Percentiles rank a stretch among this genome's conserved stretches.
Conservation (phyloP, 2,113 vertebrate species). For the Bujurquina vittata region DNA sequence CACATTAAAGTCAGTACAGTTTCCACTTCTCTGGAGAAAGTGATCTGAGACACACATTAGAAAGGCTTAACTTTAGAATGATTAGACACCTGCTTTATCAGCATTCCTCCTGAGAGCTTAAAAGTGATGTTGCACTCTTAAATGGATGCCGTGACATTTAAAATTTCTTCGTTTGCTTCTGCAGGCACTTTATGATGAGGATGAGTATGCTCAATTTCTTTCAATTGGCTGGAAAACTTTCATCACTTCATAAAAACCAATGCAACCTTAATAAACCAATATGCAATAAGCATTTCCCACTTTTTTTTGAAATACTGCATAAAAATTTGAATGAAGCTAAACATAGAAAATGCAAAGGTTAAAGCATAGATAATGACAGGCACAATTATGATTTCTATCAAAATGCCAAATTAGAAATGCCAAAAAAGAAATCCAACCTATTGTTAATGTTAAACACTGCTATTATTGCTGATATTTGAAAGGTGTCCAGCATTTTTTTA, state of each 20-base stretch:
- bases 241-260: neutral
- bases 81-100: slow-evolving; percentile 15
- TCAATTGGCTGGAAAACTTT: slow-evolving; percentile 3
- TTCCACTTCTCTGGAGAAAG: neutral
- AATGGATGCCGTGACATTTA: slow-evolving; percentile 7
- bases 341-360: neutral
- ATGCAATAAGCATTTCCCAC: neutral
- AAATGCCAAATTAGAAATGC: neutral
- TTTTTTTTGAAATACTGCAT: neutral
- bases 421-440: neutral
- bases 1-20: slow-evolving; percentile 2
- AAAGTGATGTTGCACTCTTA: slow-evolving; percentile 6
- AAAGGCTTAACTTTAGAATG: neutral
- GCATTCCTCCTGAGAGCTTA: slow-evolving; percentile 28
- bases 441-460: neutral
- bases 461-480: neutral
- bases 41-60: neutral
- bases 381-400: neutral
- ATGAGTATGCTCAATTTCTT: neutral
- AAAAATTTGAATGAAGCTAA: neutral
- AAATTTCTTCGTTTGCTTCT: neutral
- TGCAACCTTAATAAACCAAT: neutral
- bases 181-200: slow-evolving; percentile 37
- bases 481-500: neutral
- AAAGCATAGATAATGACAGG: neutral